Evolutionary conservation across 2,797 vertebrate genomes (phyloP), one percentile per base, ranked within the genome.

Genomic region (Capromys pilorides): DNA sequence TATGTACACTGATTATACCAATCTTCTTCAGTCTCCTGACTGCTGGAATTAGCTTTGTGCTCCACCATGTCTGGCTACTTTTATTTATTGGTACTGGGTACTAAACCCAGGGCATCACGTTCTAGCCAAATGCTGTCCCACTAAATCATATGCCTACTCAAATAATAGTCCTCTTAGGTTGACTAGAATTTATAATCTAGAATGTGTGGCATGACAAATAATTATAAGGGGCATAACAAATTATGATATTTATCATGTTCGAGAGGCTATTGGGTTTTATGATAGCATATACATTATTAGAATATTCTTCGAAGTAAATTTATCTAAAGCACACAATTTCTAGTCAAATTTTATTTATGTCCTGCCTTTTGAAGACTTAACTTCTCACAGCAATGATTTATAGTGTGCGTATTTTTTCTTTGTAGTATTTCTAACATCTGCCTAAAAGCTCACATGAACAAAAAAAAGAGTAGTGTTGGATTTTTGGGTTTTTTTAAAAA

Each of bases 91-190:
- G 4, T 71, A 39, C 39, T 28, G 13, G 45, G 14, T 12, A 49
- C 28, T 49, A 39, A 77, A 77, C 39, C 73, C 41, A 75, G 21
- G 36, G 69, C 3, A 2, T 71, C 36, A 28, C 4, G 26, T 45
- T 24, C 39, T 75, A n/a, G 39, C 21, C 22, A 77, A 77, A 41
- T 57, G 54, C 16, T 57, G 2, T 57, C 54, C 16, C 54, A 57
- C 16, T 57, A 14, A 57, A 14, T 57, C 19, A n/a, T 39, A 71
- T 39, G 33, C 78, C 10, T 24, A 21, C 10, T 12, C 33, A 21
- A 67, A 24, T 95, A 83, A 62, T 82, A 62, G 24, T 91, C 28
- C 61, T 95, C 82, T 93, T 91, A 86, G 49, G 41, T 77, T 54
- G 71, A 84, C 21, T 79, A 6, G 41, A 78, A 41, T 78, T 77